phyloP scores from a whole-genome alignment of 2,113 vertebrate genomes.

The Oryzias melastigma region DNA sequence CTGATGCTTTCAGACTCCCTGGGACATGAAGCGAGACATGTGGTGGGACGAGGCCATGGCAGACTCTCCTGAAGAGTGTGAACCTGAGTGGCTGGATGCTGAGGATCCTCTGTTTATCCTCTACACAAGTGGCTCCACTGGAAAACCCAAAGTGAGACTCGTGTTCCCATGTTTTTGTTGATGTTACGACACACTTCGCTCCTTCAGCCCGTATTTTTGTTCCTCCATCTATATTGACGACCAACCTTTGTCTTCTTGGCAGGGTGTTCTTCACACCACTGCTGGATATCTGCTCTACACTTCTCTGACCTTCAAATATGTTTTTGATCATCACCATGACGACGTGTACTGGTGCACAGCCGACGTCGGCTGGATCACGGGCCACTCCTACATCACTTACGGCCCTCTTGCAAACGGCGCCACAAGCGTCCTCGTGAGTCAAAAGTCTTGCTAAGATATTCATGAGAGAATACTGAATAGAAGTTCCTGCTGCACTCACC shows the following conservation, averaged over 20 bases:
- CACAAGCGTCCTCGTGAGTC: constrained; percentile 75
- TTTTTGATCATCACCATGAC: constrained; percentile 75
- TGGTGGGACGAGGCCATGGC: constrained; percentile 79
- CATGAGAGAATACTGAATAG: neutral
- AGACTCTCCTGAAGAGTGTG: constrained; percentile 72
- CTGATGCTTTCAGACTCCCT: constrained; percentile 66
- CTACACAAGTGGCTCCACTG: constrained; percentile 83
- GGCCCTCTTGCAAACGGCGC: constrained; percentile 79
- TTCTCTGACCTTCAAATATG: constrained; percentile 78
- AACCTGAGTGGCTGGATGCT: constrained; percentile 81
- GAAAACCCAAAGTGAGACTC: constrained; percentile 80
- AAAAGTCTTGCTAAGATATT: neutral
- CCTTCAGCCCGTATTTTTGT: constrained; percentile 2
- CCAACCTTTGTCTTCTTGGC: neutral
- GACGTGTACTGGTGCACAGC: constrained; percentile 84
- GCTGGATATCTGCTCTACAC: constrained; percentile 82
- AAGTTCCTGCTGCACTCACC: neutral
- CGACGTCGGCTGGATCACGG: constrained; percentile 83
- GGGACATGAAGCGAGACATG: constrained; percentile 73
- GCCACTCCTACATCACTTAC: constrained; percentile 81
- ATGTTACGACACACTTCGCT: neutral
- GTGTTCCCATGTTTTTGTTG: too few species aligned
- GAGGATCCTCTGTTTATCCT: constrained; percentile 85
- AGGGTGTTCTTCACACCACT: constrained; percentile 82
- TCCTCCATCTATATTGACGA: neutral